Evolutionary conservation across 2,888 invertebrate genomes (phyloP).

Genomic region (Drosophila neoperkinsi): DNA sequence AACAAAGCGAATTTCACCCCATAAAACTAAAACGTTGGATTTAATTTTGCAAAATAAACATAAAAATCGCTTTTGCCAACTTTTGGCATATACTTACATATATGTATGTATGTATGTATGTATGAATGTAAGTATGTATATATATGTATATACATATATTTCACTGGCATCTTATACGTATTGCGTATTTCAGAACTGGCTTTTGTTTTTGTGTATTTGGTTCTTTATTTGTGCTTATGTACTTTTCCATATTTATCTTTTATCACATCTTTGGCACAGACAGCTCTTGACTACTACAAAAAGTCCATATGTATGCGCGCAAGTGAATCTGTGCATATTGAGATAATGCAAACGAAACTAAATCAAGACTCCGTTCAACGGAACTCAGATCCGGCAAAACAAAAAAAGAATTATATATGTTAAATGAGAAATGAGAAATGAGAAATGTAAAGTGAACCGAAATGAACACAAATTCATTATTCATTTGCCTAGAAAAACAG

Average conservation of each 20-base stretch:
- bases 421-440: constrained; percentile 3
- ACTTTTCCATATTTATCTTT: constrained; percentile 46
- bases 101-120: neutral
- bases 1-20: constrained; percentile 78
- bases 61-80: constrained; percentile 60
- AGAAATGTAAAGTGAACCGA: constrained; percentile 30
- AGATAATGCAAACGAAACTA: constrained; percentile 32
- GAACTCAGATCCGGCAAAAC: constrained; percentile 4
- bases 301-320: neutral
- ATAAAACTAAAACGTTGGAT: constrained; percentile 80
- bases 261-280: constrained; percentile 45
- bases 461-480: constrained; percentile 75
- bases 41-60: constrained; percentile 80
- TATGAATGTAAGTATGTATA: neutral
- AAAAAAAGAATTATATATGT: neutral
- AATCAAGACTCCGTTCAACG: constrained; percentile 8
- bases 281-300: constrained; percentile 24
- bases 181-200: neutral
- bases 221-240: constrained; percentile 32
- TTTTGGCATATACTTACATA: neutral
- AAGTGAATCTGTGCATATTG: constrained; percentile 1
- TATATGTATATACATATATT: neutral
- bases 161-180: neutral
- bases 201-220: neutral
- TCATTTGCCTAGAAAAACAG: constrained; percentile 62